These are phyloP conservation scores for Papilio demoleus DNA, from an alignment of 2,888 invertebrate genomes.

Conservation along the genomic window DNA sequence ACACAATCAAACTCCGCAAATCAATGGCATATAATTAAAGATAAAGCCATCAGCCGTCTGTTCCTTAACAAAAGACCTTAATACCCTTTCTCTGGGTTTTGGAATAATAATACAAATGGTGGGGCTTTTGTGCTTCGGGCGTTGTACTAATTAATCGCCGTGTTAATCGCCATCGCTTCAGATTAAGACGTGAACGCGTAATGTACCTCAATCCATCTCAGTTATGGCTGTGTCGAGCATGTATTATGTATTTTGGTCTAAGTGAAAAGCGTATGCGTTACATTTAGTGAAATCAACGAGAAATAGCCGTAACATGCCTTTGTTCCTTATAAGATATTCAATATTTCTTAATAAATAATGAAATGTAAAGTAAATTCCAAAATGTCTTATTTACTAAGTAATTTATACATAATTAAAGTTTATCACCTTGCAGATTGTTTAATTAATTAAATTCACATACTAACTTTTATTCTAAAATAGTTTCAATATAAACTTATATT, in stretches of 20 bases:
- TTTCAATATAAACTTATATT: neutral
- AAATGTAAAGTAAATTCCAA: no score
- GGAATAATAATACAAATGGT: conserved; percentile 61
- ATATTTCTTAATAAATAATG: neutral
- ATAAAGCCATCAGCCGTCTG: conserved; percentile 33
- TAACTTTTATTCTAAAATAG: neutral
- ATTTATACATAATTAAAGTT: no score
- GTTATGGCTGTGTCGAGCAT: conserved; percentile 65
- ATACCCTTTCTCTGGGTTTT: conserved; percentile 42
- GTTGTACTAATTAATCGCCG: conserved; percentile 71
- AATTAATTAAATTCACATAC: neutral
- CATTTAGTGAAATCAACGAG: no score
- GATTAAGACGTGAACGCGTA: conserved; percentile 77
- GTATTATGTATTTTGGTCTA: conserved; percentile 50
- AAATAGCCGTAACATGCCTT: neutral
- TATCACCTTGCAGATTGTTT: neutral
- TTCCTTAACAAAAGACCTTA: conserved; percentile 39
- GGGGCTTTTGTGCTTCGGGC: conserved; percentile 66
- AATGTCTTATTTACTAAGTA: no score
- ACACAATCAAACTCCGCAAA: conserved; percentile 26
- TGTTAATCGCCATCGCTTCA: conserved; percentile 68
- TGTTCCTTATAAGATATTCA: neutral
- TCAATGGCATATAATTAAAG: conserved; percentile 34
- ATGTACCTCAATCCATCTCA: conserved; percentile 75
- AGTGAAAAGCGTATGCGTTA: conserved; percentile 45